phyloP scores from a whole-genome alignment of 2,888 invertebrate genomes.

The Epistrophe eligans region DNA sequence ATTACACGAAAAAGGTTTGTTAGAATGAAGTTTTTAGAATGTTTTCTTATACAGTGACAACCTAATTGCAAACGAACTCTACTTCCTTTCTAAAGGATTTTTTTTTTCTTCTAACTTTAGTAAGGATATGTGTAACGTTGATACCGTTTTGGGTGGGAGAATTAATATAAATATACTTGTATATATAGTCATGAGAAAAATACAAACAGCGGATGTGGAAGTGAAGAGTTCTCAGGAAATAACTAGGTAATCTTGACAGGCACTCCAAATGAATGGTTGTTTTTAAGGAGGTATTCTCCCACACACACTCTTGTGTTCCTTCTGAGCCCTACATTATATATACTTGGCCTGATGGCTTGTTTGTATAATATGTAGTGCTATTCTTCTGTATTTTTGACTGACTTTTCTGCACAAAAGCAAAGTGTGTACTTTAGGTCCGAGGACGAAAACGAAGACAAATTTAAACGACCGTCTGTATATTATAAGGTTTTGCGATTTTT shows the following conservation, averaged over 20 bases:
- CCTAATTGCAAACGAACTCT: constrained; percentile 73
- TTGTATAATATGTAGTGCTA: constrained; percentile 25
- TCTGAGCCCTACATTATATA: neutral
- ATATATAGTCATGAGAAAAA: constrained; percentile 14
- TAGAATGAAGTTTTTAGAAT: constrained; percentile 56
- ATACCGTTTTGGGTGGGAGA: constrained; percentile 25
- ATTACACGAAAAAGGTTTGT: constrained; percentile 62
- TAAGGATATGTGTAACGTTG: neutral
- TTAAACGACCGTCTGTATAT: constrained; percentile 29
- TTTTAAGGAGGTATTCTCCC: constrained; percentile 54
- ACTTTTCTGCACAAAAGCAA: neutral
- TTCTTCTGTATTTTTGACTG: constrained; percentile 31
- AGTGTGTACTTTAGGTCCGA: constrained; percentile 29
- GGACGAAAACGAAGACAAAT: constrained; percentile 32
- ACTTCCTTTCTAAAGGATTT: constrained; percentile 49
- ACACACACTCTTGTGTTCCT: constrained; percentile 14
- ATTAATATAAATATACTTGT: constrained; percentile 22
- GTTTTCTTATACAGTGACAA: constrained; percentile 68
- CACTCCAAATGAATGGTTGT: constrained; percentile 73
- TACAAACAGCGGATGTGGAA: constrained; percentile 66
- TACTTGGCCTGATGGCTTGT: constrained; percentile 20
- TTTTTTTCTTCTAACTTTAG: neutral
- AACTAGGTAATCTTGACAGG: constrained; percentile 75
- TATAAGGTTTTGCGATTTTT: no score
- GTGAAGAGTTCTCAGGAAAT: constrained; percentile 75